Evolutionary conservation across 2,888 invertebrate genomes (phyloP).

Genomic region (Tenthredo notha): DNA sequence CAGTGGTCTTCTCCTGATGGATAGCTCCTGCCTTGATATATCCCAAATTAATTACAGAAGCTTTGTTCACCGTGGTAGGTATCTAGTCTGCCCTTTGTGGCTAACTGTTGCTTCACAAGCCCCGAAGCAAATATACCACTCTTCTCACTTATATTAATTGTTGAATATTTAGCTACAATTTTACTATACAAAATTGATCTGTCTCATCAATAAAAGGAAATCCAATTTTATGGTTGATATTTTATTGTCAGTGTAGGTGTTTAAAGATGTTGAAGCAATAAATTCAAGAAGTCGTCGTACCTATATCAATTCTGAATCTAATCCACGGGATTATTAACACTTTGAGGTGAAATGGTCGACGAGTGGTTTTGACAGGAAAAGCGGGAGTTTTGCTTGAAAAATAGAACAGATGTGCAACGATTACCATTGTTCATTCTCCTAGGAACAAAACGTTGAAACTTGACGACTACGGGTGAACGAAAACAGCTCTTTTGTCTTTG

Average conservation of each 20-base stretch:
- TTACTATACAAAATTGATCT: background rate
- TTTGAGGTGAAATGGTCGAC: background rate
- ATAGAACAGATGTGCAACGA: background rate
- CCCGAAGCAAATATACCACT: constrained; percentile 1
- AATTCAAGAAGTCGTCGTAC: too few species aligned
- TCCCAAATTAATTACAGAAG: constrained; percentile 11
- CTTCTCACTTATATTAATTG: constrained; percentile 8
- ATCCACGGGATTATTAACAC: background rate
- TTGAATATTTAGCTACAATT: background rate
- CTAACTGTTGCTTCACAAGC: constrained; percentile 32
- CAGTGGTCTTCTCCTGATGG: background rate
- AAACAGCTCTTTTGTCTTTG: background rate
- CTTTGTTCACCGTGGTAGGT: background rate
- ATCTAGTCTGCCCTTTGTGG: background rate
- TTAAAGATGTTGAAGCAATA: background rate
- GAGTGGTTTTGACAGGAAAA: background rate
- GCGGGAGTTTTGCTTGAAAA: background rate
- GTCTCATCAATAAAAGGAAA: background rate
- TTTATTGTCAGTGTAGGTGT: background rate
- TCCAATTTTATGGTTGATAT: background rate
- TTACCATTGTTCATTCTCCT: background rate
- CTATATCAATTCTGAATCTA: background rate
- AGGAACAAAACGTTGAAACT: constrained; percentile 22
- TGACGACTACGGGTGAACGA: background rate
- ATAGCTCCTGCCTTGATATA: background rate